Base-by-base conservation (phyloP, 2,113 vertebrate species). In the Tragelaphus scriptus region DNA sequence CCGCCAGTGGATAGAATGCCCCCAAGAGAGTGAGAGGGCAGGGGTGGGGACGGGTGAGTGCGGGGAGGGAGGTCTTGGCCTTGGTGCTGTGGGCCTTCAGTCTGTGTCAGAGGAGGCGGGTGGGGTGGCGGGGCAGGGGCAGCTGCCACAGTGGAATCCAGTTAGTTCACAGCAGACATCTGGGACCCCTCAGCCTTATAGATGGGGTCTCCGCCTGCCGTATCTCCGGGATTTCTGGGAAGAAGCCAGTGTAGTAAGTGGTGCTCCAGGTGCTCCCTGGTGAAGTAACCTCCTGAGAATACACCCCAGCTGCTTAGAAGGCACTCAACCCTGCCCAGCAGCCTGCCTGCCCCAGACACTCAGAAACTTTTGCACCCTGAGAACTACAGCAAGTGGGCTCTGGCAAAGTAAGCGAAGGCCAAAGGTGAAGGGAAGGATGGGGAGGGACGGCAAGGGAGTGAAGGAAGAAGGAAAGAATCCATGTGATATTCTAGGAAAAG, bases 1-100 rank as follows among this genome's bases (percentile, higher is more conserved):
- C 68, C 92, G 93, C 94, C 10, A 93, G 85, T 47, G 58, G 80
- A 77, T 14, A 59, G 55, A 61, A 88, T 71, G 59, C 23, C 88
- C 47, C 71, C 16, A 32, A 9, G 10, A 32, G 44, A 89, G 32
- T 8, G 21, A 79, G 63, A 86, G 9, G 15, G 79, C 32, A 85
- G 55, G 28, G 19, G 11, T 19, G 13, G 71, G n/a, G 32, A 36
- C 58, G 32, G 23, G 36, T 11, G 36, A n/a, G n/a, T 58, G 8
- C 36, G 0, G 44, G 10, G 30, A 90, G 32, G 2, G 7, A 94
- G 59, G 53, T 6, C 84, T 40, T 55, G 47, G n/a, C 49, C 30
- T 19, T 79, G 63, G 17, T 63, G 40, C 47, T 53, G 30, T 63
- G 79, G 28, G 17, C 30, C 7, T 53, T 65, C 61, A 44, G 56